Evolutionary conservation across 2,888 invertebrate species (phyloP).

Genomic region (Rotaria magnacalcarata): DNA sequence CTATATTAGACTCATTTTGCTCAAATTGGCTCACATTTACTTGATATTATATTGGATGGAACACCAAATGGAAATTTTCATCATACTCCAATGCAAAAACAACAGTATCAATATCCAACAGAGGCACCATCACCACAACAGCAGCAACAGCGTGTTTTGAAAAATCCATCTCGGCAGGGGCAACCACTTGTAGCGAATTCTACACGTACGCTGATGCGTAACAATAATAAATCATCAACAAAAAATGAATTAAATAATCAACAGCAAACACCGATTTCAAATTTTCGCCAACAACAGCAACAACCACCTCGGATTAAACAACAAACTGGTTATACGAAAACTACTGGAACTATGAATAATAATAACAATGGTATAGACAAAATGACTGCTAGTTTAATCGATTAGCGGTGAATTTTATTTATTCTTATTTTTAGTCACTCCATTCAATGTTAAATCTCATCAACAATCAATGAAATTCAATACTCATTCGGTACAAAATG

Average conservation of each 20-base stretch:
- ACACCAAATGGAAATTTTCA: background rate
- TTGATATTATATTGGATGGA: background rate
- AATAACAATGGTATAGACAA: background rate
- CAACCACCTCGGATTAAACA: background rate
- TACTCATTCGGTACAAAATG: background rate
- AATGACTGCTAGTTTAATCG: background rate
- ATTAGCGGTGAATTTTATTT: no score
- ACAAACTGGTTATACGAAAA: background rate
- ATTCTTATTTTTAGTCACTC: background rate
- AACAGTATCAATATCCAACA: background rate
- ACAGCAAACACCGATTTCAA: background rate
- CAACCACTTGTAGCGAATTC: background rate
- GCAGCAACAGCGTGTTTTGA: background rate
- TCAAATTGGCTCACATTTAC: conserved; percentile 19
- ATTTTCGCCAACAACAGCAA: background rate
- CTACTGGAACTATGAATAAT: background rate
- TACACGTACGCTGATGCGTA: background rate
- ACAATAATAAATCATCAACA: background rate
- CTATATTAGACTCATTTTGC: background rate
- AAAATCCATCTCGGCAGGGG: background rate
- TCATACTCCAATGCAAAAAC: conserved; percentile 20
- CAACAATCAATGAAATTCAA: background rate
- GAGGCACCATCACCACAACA: background rate
- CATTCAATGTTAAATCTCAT: background rate
- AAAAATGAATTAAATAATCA: background rate